Conservation (phyloP, 2,888 invertebrate genomes). For the Phragmatobia fuliginosa region DNA sequence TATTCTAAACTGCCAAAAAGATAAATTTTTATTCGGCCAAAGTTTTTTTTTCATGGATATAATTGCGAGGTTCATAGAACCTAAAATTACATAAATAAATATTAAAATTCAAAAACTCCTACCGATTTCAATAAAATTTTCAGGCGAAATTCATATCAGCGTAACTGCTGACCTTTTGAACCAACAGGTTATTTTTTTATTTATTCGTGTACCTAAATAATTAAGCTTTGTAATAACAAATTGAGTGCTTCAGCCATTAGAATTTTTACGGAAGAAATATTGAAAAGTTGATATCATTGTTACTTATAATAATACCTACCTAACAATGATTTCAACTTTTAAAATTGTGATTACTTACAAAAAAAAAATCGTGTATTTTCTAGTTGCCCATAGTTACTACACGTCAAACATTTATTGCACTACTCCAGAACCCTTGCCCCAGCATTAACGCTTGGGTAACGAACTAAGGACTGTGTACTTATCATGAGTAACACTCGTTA, state of each 20-base stretch:
- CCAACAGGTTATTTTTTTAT: neutral
- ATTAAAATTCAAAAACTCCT: neutral
- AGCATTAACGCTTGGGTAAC: conserved; percentile 34
- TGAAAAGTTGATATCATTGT: neutral
- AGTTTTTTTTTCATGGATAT: neutral
- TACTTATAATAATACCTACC: no score
- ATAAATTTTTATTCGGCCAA: neutral
- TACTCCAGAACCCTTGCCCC: neutral
- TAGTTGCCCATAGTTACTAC: neutral
- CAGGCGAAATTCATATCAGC: neutral
- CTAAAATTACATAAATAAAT: neutral
- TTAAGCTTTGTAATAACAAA: neutral
- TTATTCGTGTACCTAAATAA: neutral
- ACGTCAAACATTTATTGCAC: neutral
- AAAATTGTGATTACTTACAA: no score
- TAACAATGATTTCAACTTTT: no score
- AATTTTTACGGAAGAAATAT: neutral
- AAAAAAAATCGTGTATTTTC: neutral
- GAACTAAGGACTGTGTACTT: conserved; percentile 38
- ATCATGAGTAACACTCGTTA: conserved; percentile 30
- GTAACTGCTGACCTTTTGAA: neutral
- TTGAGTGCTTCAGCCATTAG: neutral
- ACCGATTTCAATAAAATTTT: neutral
- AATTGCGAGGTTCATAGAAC: neutral
- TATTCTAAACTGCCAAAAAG: neutral